phyloP scores from a whole-genome alignment of 53 echinoderm and acorn worm genomes.

The Astropecten irregularis region DNA sequence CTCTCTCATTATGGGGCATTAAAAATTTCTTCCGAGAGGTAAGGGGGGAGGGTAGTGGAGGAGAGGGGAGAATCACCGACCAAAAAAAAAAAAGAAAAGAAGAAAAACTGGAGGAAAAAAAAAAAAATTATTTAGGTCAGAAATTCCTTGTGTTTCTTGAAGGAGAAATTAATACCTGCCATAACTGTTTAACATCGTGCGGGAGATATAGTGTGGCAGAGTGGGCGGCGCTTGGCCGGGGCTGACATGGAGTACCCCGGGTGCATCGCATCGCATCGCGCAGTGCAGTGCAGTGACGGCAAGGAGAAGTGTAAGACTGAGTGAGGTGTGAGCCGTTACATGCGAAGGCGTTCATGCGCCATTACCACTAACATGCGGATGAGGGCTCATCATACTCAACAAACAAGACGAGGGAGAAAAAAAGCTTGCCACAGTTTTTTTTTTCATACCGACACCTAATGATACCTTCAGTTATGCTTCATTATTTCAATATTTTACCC shows the following conservation, averaged over 20 bases:
- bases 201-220: background rate
- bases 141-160: conserved; percentile 1
- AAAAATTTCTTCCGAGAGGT: background rate
- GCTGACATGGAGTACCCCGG: background rate
- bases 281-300: no score
- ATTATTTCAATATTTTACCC: no score
- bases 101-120: background rate
- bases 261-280: no score
- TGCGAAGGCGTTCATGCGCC: background rate
- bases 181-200: background rate
- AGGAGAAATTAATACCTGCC: conserved; percentile 15
- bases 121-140: background rate
- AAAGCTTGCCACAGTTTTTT: no score
- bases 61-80: no score
- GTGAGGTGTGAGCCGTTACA: background rate
- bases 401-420: no score
- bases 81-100: background rate
- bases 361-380: conserved; percentile 4
- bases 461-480: no score
- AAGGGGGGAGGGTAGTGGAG: no score
- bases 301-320: background rate
- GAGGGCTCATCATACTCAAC: background rate
- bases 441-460: no score
- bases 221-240: background rate
- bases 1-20: conserved; percentile 15